Base-by-base conservation (phyloP, 2,888 invertebrate species). In the Andrena bicolor region DNA sequence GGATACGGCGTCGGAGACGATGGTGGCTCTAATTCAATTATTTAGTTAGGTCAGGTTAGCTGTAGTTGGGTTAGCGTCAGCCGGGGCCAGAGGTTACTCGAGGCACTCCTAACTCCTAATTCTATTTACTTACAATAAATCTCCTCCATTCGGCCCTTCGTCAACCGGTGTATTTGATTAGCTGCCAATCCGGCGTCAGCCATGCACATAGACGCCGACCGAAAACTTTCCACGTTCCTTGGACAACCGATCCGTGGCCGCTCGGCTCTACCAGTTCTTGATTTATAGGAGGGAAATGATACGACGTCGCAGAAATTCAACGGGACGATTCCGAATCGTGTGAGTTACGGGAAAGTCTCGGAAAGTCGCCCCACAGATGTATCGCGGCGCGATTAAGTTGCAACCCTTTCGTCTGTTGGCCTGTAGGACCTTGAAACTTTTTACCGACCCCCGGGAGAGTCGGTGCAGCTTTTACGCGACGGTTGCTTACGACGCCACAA, bases 101-200 rank as follows among this genome's bases (percentile, higher is more conserved):
- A 85, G 84, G 86, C 85, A 86, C 89, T 90, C 88, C 87, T 85
- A 88, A 88, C 88, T 89, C 80, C 80, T 89, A 91, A 91, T 91
- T 91, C 88, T 85, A 90, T 91, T 91, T 90, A 80, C 86, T 87
- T 87, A 88, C 90, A 86, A 91, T 91, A 90, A 91, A 90, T 91
- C 88, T 85, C 78, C 83, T 81, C 80, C 86, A 51, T 81, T 81
- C 76, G 64, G 41, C 32, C 35, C 72, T 76, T 77, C 79, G 76
- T 76, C 82, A 72, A 69, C 61, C 71, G 28, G 35, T 30, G 63
- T 71, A 76, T 84, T 77, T 82, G 86, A 88, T 88, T 88, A 83
- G 74, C 80, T 78, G 79, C 26, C 83, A 66, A 86, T 86, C 66
- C 73, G 73, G 0, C 64, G 48, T 48, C 56, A 8, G 16, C 64